These are phyloP conservation scores for Antennarius maculatus DNA, from an alignment of 2,797 vertebrate genomes.

Conservation along the genomic window DNA sequence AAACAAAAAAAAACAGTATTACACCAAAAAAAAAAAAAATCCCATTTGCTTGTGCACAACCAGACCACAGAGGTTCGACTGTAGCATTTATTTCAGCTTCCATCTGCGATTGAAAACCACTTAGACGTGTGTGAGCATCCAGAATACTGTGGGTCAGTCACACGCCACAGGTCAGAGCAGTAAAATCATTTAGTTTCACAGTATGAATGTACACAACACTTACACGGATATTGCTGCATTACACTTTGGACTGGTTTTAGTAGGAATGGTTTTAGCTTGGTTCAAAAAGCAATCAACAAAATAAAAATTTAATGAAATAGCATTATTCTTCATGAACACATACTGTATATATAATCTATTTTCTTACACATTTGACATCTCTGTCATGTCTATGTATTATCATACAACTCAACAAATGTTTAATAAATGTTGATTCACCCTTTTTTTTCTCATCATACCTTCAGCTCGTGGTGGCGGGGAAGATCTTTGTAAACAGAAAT, in stretches of 20 bases:
- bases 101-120: slow-evolving; percentile 27
- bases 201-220: slow-evolving; percentile 40
- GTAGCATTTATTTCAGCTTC: slow-evolving; percentile 55
- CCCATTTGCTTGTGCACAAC: not conserved
- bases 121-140: slow-evolving; percentile 20
- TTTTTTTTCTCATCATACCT: slow-evolving; percentile 10
- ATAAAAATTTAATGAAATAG: not conserved
- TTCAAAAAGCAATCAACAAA: not conserved
- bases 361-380: not conserved
- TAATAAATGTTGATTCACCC: slow-evolving; percentile 4
- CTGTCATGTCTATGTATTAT: not conserved
- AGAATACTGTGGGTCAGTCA: slow-evolving; percentile 13
- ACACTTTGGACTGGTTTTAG: slow-evolving; percentile 58
- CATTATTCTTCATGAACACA: slow-evolving; percentile 5
- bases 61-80: slow-evolving; percentile 9
- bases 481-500: slow-evolving; percentile 41
- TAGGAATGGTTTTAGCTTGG: slow-evolving; percentile 26
- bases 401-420: slow-evolving; percentile 8
- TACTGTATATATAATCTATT: slow-evolving; percentile 6
- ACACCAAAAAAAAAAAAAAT: not conserved
- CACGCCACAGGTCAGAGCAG: slow-evolving; percentile 14
- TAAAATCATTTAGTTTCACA: slow-evolving; percentile 39
- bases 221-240: slow-evolving; percentile 64
- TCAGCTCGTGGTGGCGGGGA: slow-evolving; percentile 29
- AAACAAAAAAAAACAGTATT: not conserved